Conservation (phyloP, 2,888 invertebrate genomes). For the Selenia dentaria region DNA sequence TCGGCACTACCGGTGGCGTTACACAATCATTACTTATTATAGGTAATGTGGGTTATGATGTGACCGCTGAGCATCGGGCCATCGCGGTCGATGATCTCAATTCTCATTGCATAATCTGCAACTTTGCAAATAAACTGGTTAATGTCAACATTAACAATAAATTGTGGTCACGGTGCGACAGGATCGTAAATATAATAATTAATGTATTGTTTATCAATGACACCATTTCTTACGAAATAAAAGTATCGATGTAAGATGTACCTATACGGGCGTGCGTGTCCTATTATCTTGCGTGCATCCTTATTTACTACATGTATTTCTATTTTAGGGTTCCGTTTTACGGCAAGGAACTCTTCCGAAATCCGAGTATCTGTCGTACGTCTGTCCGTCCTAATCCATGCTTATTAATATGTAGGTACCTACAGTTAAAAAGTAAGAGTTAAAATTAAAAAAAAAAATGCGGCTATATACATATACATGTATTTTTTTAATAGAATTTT, state of each 20-base stretch:
- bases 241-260: slow-evolving; percentile 27
- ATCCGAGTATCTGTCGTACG: too few relatives aligned
- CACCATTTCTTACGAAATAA: slow-evolving; percentile 44
- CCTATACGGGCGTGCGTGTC: slow-evolving; percentile 8
- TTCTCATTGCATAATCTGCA: slow-evolving; percentile 36
- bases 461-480: too few relatives aligned
- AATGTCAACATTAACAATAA: slow-evolving; percentile 42
- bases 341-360: too few relatives aligned
- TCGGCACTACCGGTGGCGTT: slow-evolving; percentile 4
- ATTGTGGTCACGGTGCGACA: slow-evolving; percentile 28
- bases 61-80: slow-evolving; percentile 36
- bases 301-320: slow-evolving; percentile 1
- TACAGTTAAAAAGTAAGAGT: too few relatives aligned
- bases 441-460: too few relatives aligned
- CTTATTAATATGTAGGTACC: too few relatives aligned
- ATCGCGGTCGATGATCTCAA: slow-evolving; percentile 59
- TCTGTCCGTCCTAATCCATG: too few relatives aligned
- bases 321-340: too few relatives aligned
- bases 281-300: slow-evolving; percentile 15
- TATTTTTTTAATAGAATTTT: too few relatives aligned
- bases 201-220: slow-evolving; percentile 44
- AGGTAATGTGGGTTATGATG: neutral
- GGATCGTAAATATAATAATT: slow-evolving; percentile 40
- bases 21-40: slow-evolving; percentile 1
- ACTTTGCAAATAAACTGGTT: slow-evolving; percentile 50